Evolutionary conservation across 2,888 invertebrate genomes (phyloP).

Genomic region (Aphidius colemani): DNA sequence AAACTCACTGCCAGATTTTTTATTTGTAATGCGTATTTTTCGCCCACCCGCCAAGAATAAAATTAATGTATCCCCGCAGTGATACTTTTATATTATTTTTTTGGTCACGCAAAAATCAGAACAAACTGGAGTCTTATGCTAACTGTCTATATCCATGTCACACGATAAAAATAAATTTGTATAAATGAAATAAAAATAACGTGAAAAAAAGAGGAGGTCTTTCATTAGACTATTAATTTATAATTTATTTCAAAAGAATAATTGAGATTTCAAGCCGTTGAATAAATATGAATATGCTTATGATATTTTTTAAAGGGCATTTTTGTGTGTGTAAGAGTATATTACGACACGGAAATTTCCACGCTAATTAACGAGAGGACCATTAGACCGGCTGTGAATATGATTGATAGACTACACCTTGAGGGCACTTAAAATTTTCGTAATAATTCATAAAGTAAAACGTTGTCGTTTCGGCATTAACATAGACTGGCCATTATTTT

Average conservation of each 20-base stretch:
- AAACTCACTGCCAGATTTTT: constrained; percentile 34
- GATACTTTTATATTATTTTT: constrained; percentile 45
- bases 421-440: constrained; percentile 13
- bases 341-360: constrained; percentile 15
- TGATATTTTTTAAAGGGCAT: too few species aligned
- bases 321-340: not conserved
- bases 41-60: constrained; percentile 45
- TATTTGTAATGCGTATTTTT: not conserved
- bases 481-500: constrained; percentile 18
- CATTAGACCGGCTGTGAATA: constrained; percentile 22
- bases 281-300: too few species aligned
- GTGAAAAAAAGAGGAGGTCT: too few species aligned
- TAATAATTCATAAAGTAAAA: constrained; percentile 24
- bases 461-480: constrained; percentile 24
- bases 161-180: not conserved
- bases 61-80: constrained; percentile 44
- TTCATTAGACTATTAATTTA: not conserved
- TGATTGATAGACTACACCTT: constrained; percentile 24
- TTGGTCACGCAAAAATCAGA: constrained; percentile 47
- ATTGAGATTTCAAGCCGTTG: too few species aligned
- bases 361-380: constrained; percentile 19
- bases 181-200: too few species aligned
- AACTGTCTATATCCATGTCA: constrained; percentile 3
- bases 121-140: constrained; percentile 40
- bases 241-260: not conserved